Evolutionary conservation across 2,797 vertebrate species (phyloP).

Genomic region (Darevskia mixta): DNA sequence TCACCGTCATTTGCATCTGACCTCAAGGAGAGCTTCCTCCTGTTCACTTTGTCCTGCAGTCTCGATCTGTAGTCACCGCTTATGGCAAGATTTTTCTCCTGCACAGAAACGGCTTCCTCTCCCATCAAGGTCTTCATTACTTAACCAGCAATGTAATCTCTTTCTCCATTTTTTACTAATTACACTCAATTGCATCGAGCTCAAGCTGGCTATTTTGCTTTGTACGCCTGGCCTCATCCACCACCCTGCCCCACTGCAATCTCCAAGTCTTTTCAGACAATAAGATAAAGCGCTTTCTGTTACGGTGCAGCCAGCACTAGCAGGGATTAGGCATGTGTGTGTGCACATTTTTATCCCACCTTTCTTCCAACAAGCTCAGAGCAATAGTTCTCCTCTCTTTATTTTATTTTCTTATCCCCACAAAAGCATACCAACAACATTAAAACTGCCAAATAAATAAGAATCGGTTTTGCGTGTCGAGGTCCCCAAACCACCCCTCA

Average conservation of each 20-base stretch:
- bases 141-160: conserved; percentile 40
- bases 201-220: conserved; percentile 47
- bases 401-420: no score
- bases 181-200: conserved; percentile 7
- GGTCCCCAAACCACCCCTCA: no score
- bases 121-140: conserved; percentile 50
- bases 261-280: not conserved
- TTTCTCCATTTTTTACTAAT: conserved; percentile 33
- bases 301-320: not conserved
- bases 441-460: no score
- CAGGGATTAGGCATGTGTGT: not conserved
- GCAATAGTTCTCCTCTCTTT: not conserved
- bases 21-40: conserved; percentile 30
- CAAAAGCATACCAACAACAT: not conserved
- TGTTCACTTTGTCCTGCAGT: conserved; percentile 27
- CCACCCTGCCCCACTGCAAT: not conserved
- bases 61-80: conserved; percentile 21
- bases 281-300: not conserved
- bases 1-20: conserved; percentile 32
- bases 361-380: not conserved
- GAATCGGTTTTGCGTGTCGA: no score
- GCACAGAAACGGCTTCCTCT: conserved; percentile 28
- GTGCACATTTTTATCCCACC: not conserved
- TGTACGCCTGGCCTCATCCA: not conserved
- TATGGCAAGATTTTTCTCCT: conserved; percentile 55